Evolutionary conservation across 2,113 vertebrate species (phyloP), one percentile per base, ranked within the genome.

Genomic region (Rutilus rutilus): DNA sequence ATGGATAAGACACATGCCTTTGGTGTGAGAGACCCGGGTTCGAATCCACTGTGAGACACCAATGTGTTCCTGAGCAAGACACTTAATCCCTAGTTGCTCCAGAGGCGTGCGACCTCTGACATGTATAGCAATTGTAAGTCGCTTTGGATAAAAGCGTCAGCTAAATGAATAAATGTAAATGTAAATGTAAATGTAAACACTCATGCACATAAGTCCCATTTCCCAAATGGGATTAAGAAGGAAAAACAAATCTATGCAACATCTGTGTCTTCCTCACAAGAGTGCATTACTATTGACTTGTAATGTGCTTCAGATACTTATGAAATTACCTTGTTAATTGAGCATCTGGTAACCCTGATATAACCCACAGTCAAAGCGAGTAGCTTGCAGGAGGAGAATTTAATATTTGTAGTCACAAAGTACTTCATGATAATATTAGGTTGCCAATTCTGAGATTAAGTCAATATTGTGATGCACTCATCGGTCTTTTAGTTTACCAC

Each of bases 321-420:
- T 91, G 91, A 91, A 94, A 94, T 94, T 94, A 93, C 92, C 92
- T 89, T 91, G 91, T 92, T 95, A 95, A 94, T 93, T 93, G 91
- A 93, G 86, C 93, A 90, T 93, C 91, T 86, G 90, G 91, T 91
- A 92, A 91, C 90, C 90, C 89, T 90, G 90, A 82, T 90, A 42
- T 9, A 42, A 10, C 42, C 42, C 92, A 89, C 92, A 90, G 73
- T 88, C 87, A 85, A 87, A 86, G 81, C 86, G 77, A 89, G 84
- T 90, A 57, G 88, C 90, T 77, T 2, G 30, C 57, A 21, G 39
- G 78, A 87, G 90, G 89, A 79, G 87, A 89, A 90, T 89, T 86
- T 88, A 90, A 88, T 87, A 80, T 85, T 73, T 90, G 86, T 87
- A n/a, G 62, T 50, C 11, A 67, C 62, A 69, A 14, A 52, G 64